These are phyloP conservation scores for Pantherophis alleghaniensis DNA, from an alignment of 2,797 vertebrate species.

Conservation along the genomic window DNA sequence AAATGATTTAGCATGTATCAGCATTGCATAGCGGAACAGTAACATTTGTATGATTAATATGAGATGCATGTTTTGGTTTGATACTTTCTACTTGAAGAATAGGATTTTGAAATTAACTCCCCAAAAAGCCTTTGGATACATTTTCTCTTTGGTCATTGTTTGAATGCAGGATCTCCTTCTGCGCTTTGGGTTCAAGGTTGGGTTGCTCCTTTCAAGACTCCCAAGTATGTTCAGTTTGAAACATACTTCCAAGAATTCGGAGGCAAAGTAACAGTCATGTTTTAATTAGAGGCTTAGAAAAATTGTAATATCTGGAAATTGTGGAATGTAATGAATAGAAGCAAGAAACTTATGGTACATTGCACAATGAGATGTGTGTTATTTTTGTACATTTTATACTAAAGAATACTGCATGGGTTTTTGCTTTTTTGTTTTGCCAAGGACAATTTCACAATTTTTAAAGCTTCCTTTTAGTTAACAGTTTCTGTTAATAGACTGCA, in stretches of 20 bases:
- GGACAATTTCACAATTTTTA: conserved; percentile 16
- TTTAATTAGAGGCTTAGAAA: not conserved
- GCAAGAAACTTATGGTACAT: not conserved
- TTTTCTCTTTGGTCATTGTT: not conserved
- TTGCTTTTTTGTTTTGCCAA: conserved; percentile 7
- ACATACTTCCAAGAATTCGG: not conserved
- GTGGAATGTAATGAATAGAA: not conserved
- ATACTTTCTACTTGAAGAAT: not conserved
- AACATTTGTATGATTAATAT: not conserved
- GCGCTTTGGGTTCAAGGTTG: not conserved
- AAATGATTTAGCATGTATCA: not conserved
- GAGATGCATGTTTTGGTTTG: not conserved
- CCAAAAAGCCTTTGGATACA: not conserved
- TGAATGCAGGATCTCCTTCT: not conserved
- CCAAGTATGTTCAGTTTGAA: not conserved
- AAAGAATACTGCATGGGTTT: not conserved
- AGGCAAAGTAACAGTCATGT: not conserved
- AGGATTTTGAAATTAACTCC: not conserved
- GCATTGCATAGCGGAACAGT: not conserved
- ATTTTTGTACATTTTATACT: conserved; percentile 32
- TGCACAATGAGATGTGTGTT: not conserved
- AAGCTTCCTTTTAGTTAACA: not conserved
- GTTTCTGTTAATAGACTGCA: not conserved
- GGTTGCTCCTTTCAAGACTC: not conserved
- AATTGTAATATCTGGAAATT: not conserved